Conservation (phyloP, 2,113 vertebrate genomes). For the Diadophis punctatus region DNA sequence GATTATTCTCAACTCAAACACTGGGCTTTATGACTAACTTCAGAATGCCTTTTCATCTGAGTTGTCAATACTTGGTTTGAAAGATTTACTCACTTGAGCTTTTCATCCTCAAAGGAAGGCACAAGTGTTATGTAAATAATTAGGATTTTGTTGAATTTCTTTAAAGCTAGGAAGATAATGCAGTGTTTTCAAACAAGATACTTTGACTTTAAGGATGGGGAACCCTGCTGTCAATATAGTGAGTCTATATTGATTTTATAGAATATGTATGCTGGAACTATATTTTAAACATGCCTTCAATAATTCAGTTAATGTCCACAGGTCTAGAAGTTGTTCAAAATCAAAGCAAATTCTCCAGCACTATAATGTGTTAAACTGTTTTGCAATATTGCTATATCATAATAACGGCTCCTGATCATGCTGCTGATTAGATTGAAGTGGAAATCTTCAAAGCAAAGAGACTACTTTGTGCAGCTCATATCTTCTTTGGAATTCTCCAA, state of each 20-base stretch:
- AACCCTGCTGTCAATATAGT: constrained; percentile 48
- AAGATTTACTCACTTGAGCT: constrained; percentile 40
- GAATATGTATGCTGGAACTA: constrained; percentile 52
- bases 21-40: constrained; percentile 39
- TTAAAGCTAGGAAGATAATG: constrained; percentile 40
- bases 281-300: constrained; percentile 44
- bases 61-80: constrained; percentile 30
- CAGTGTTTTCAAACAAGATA: constrained; percentile 48
- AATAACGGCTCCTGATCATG: constrained; percentile 8
- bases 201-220: constrained; percentile 51
- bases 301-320: constrained; percentile 31
- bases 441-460: neutral
- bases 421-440: constrained; percentile 4
- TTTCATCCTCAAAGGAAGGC: constrained; percentile 23
- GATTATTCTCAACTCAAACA: constrained; percentile 30
- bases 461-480: neutral
- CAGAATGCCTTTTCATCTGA: constrained; percentile 22
- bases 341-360: constrained; percentile 12
- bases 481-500: neutral
- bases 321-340: constrained; percentile 46
- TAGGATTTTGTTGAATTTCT: constrained; percentile 49
- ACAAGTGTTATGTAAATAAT: constrained; percentile 34
- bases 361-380: constrained; percentile 23
- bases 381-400: constrained; percentile 15
- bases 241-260: constrained; percentile 61